Percentiles rank a stretch among this genome's conserved stretches.
Conservation (phyloP, 2,888 invertebrate species). For the Platerodrilus igneus region DNA sequence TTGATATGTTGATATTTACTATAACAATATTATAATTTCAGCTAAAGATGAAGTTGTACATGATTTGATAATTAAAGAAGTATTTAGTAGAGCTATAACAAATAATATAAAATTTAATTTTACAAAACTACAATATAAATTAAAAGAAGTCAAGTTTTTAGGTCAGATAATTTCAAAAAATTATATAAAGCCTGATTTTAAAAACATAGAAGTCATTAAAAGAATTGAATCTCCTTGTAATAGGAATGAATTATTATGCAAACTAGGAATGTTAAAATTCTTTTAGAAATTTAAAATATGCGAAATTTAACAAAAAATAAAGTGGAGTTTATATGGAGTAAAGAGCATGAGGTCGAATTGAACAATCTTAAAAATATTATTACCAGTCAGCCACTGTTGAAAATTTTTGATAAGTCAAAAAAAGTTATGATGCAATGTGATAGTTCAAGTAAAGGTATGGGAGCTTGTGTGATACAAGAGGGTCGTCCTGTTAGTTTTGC, state of each 20-base stretch:
- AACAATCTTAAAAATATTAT: constrained; percentile 17
- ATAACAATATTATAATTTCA: constrained; percentile 22
- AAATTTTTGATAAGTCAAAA: constrained; percentile 16
- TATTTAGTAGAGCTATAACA: constrained; percentile 19
- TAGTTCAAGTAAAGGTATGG: constrained; percentile 24
- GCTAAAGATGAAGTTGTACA: constrained; percentile 22
- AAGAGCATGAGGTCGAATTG: constrained; percentile 19
- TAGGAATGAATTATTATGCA: constrained; percentile 9
- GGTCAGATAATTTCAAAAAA: constrained; percentile 13
- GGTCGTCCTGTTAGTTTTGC: constrained; percentile 20
- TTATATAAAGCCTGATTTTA: too few species aligned
- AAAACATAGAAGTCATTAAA: too few species aligned
- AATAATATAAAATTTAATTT: constrained; percentile 27
- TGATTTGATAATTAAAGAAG: constrained; percentile 18
- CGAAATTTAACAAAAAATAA: constrained; percentile 11
- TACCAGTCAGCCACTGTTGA: constrained; percentile 12
- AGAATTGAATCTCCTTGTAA: too few species aligned
- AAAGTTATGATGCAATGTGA: constrained; percentile 22
- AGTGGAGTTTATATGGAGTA: constrained; percentile 4
- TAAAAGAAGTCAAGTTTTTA: constrained; percentile 13
- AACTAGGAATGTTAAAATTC: constrained; percentile 13
- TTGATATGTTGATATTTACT: constrained; percentile 12
- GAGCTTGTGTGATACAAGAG: constrained; percentile 23
- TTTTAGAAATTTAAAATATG: constrained; percentile 9
- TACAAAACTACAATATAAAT: constrained; percentile 25